Evolutionary conservation across 1,140 invertebrate genomes (phyloP), one percentile per base, ranked within the genome.

Genomic region (Fopius arisanus): DNA sequence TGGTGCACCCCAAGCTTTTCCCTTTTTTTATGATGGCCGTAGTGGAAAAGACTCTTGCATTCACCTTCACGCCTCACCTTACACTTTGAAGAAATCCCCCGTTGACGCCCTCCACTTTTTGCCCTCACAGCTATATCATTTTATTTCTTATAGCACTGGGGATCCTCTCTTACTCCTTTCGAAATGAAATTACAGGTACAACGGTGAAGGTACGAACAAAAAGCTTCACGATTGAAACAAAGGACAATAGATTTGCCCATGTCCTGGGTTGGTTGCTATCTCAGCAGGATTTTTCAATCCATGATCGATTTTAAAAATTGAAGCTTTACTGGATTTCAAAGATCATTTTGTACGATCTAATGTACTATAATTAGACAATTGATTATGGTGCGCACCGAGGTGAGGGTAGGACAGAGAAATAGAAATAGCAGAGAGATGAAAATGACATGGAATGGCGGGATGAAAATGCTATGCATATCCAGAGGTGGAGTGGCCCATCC

Each of bases 391-490:
- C 31, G 26, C 54, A 51, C 29, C 41, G 19, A 67, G 19, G n/a
- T n/a, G n/a, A 40, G n/a, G 9, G 31, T 14, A n/a, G 37, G n/a
- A 40, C n/a, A 43, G 23, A 69, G n/a, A 41, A 48, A 31, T 54
- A 54, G 28, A 69, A 2, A 28, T 69, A 31, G 37, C 37, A 40
- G 3, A 33, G 43, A 29, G 12, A 12, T 37, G 33, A 59, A 59
- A 59, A 59, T 28, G 23, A 59, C 54, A 59, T 59, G 21, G 5
- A 68, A 41, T n/a, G 14, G n/a, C 21, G 28, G 26, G 23, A 63
- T 71, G 69, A 71, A 63, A 41, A 10, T 71, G 28, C 19, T 28
- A 26, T 62, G 43, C 40, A 69, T 69, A 69, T 51, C 14, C 28
- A 28, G 59, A 14, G 31, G 14, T 28, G 51, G 23, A 40, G 33